Conservation (phyloP, 1,140 invertebrate genomes). For the Nephotettix cincticeps region DNA sequence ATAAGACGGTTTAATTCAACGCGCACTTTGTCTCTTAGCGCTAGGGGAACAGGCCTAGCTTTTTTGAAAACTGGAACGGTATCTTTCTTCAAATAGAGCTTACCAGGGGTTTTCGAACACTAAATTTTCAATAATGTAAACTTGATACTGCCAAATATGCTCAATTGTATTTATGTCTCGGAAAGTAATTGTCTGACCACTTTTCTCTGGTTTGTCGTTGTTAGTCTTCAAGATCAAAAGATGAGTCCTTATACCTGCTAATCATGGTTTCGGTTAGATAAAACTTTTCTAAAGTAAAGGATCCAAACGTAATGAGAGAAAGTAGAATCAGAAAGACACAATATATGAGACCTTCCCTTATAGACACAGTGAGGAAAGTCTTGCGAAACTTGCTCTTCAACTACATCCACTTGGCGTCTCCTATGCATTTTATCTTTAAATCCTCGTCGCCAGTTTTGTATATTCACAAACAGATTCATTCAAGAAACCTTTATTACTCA, state of each 20-base stretch:
- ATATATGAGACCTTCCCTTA: not conserved
- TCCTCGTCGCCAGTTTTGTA: too few species aligned
- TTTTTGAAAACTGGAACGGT: too few species aligned
- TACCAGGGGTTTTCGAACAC: not conserved
- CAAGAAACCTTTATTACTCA: too few species aligned
- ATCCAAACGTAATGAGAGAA: not conserved
- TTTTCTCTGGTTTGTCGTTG: too few species aligned
- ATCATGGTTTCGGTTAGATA: not conserved
- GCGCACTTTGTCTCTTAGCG: too few species aligned
- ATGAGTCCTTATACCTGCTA: not conserved
- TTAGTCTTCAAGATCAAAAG: not conserved
- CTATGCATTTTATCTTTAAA: too few species aligned
- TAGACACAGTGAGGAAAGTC: constrained; percentile 5
- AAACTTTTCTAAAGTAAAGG: not conserved
- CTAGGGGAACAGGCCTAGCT: too few species aligned
- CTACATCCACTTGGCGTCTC: too few species aligned
- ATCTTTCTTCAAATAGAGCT: too few species aligned
- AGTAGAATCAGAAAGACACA: not conserved
- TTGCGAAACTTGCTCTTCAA: too few species aligned
- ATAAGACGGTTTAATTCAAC: too few species aligned
- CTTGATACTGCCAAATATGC: not conserved
- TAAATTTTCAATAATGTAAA: not conserved
- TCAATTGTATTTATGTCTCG: not conserved
- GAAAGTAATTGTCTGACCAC: not conserved
- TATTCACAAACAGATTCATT: too few species aligned